These are phyloP conservation scores for Miniopterus natalensis DNA, from an alignment of 2,113 vertebrate species.

Conservation along the genomic window DNA sequence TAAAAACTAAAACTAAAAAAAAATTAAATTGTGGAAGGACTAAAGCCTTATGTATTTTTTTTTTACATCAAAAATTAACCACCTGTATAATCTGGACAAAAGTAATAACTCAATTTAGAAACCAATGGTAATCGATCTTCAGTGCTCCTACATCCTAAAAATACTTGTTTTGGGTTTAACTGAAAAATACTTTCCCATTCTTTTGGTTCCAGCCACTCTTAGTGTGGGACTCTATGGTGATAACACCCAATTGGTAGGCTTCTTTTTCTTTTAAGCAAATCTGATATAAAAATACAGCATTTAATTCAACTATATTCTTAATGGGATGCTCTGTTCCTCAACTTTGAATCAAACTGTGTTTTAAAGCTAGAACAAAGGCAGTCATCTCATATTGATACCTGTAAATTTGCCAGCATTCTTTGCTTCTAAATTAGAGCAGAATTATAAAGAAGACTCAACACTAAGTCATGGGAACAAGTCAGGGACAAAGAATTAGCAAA, in stretches of 20 bases:
- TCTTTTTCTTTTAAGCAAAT: background rate
- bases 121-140: background rate
- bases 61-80: background rate
- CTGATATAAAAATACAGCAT: background rate
- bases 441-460: constrained; percentile 32
- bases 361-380: constrained; percentile 6
- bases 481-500: constrained; percentile 9
- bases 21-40: background rate
- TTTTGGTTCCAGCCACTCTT: constrained; percentile 4
- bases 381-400: background rate
- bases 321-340: background rate
- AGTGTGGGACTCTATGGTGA: background rate
- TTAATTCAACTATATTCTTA: constrained; percentile 52
- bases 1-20: no score
- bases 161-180: constrained; percentile 27
- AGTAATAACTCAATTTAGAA: constrained; percentile 13
- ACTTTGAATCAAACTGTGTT: background rate
- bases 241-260: background rate
- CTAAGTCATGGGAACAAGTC: background rate
- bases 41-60: background rate
- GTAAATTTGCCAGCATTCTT: background rate
- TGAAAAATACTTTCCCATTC: background rate
- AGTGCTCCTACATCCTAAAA: background rate
- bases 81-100: constrained; percentile 6
- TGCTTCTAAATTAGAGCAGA: constrained; percentile 13